phyloP scores from a whole-genome alignment of 1,140 invertebrate genomes.

The Bursaphelenchus mucronatus region DNA sequence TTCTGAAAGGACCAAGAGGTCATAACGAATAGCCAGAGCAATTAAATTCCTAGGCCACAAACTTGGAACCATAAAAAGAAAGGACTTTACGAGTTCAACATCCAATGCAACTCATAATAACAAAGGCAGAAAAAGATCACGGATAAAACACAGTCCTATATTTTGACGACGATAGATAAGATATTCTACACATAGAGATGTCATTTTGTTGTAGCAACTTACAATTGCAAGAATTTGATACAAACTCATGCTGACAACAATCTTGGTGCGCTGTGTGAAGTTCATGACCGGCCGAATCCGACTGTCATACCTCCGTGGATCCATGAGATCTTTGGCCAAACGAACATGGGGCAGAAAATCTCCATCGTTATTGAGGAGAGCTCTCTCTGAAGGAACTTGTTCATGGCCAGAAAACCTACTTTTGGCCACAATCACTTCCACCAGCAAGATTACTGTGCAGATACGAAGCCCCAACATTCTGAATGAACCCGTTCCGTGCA shows the following conservation, averaged over 20 bases:
- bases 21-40: conserved; percentile 2
- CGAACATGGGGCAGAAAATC: conserved; percentile 59
- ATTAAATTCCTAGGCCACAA: conserved; percentile 8
- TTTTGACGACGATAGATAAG: no score
- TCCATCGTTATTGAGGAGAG: conserved; percentile 46
- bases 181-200: no score
- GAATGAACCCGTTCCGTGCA: no score
- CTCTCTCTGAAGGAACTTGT: conserved; percentile 23
- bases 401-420: no score
- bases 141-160: no score
- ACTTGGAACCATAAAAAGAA: neutral
- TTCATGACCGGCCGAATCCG: conserved; percentile 56
- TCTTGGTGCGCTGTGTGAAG: conserved; percentile 51
- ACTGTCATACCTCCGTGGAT: conserved; percentile 52
- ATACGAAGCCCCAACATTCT: no score
- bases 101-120: no score
- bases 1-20: conserved; percentile 45
- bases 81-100: no score
- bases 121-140: no score
- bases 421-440: no score
- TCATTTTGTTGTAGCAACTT: conserved; percentile 20
- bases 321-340: conserved; percentile 57
- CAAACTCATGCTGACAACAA: conserved; percentile 58
- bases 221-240: conserved; percentile 60
- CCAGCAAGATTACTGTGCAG: no score